Percentiles rank a stretch among this genome's conserved stretches.
Evolutionary conservation across 2,888 invertebrate species (phyloP).

Genomic region (Gandaritis pyraliata): DNA sequence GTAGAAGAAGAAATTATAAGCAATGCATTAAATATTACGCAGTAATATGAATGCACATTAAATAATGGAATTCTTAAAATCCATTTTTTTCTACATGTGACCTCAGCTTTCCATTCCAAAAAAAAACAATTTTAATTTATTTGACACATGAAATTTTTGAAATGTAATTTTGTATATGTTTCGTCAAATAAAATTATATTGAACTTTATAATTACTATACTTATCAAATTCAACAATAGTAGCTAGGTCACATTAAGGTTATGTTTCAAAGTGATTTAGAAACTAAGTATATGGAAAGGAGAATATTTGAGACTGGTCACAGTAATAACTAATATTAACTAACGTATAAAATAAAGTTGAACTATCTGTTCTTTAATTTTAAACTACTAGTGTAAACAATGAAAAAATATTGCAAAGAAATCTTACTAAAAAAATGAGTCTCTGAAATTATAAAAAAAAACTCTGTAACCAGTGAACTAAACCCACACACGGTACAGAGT

Average conservation of each 20-base stretch:
- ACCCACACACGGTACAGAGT: slow-evolving; percentile 2
- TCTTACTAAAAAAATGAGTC: slow-evolving; percentile 11
- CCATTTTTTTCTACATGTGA: too few species aligned
- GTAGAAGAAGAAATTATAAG: slow-evolving; percentile 5
- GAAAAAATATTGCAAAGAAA: slow-evolving; percentile 10
- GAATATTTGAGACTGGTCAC: slow-evolving; percentile 28
- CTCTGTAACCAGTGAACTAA: slow-evolving; percentile 16
- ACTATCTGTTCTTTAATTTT: slow-evolving; percentile 37
- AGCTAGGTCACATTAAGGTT: neutral
- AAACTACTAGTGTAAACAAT: slow-evolving; percentile 21
- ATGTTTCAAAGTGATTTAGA: neutral
- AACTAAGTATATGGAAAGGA: neutral
- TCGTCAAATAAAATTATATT: neutral
- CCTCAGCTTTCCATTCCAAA: too few species aligned
- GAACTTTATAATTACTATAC: neutral
- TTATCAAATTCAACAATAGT: too few species aligned
- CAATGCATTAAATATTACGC: too few species aligned
- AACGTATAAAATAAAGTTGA: slow-evolving; percentile 33
- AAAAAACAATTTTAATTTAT: too few species aligned
- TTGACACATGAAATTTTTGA: too few species aligned
- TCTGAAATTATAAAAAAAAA: slow-evolving; percentile 10
- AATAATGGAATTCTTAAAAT: too few species aligned
- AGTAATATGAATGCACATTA: too few species aligned
- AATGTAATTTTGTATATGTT: too few species aligned
- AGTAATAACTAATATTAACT: slow-evolving; percentile 19